Conservation (phyloP, 2,797 vertebrate genomes). For the Gymnodraco acuticeps region DNA sequence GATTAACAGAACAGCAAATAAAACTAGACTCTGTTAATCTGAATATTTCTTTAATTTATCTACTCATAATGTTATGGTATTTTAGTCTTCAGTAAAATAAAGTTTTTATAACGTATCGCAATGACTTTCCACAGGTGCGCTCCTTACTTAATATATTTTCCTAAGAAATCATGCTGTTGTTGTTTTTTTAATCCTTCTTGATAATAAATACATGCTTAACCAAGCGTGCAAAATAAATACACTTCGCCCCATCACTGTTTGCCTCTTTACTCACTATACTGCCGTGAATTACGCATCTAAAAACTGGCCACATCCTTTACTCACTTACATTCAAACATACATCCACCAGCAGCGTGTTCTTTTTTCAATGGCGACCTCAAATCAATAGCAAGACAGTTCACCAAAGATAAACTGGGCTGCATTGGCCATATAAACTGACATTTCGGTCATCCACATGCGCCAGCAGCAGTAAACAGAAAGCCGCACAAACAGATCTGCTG, state of each 20-base stretch:
- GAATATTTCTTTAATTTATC: background rate
- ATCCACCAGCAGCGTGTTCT: conserved; percentile 22
- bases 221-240: background rate
- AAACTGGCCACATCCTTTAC: background rate
- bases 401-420: conserved; percentile 3
- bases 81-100: background rate
- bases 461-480: conserved; percentile 71
- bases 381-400: conserved; percentile 12
- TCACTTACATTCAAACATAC: background rate
- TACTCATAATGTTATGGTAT: background rate
- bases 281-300: background rate
- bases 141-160: background rate
- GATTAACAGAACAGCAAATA: background rate
- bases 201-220: background rate
- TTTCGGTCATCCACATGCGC: conserved; percentile 69
- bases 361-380: conserved; percentile 10
- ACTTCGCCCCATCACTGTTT: background rate
- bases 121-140: background rate
- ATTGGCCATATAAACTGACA: conserved; percentile 52
- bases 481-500: conserved; percentile 78
- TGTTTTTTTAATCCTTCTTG: background rate
- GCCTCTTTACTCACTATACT: background rate
- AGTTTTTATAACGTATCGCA: background rate
- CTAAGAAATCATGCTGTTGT: background rate
- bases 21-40: background rate